Evolutionary conservation across 1,140 invertebrate species (phyloP).

Genomic region (Meloidogyne chitwoodi): DNA sequence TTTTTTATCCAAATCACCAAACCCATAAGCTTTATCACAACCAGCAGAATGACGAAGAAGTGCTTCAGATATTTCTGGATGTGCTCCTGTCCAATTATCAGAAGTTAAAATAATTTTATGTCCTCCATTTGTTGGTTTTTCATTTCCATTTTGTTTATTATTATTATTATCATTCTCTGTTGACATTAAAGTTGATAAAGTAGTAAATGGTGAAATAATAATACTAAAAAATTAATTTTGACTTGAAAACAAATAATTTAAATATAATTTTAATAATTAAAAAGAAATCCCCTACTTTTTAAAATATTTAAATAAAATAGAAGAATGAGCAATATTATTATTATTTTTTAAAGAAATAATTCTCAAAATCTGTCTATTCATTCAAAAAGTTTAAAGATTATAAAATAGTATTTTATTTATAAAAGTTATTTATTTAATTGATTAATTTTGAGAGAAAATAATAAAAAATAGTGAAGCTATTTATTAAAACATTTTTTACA

Average conservation of each 20-base stretch:
- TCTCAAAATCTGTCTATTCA: not conserved
- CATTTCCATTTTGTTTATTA: not conserved
- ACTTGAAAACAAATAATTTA: not conserved
- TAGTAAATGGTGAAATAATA: not conserved
- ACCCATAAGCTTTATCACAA: constrained; percentile 19
- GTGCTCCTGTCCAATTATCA: constrained; percentile 23
- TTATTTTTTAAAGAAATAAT: too few relatives aligned
- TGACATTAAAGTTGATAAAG: not conserved
- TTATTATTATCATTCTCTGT: not conserved
- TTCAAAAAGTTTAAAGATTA: not conserved
- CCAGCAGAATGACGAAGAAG: constrained; percentile 9
- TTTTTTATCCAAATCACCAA: constrained; percentile 16
- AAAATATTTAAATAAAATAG: too few relatives aligned
- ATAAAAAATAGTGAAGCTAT: too few relatives aligned
- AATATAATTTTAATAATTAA: too few relatives aligned
- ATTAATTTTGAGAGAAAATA: not conserved
- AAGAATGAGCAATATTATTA: too few relatives aligned
- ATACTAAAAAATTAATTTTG: not conserved
- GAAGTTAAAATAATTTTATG: constrained; percentile 23
- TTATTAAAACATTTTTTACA: too few relatives aligned
- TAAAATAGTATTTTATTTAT: not conserved
- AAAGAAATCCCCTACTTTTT: too few relatives aligned
- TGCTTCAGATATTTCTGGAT: constrained; percentile 17
- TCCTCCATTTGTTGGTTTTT: not conserved
- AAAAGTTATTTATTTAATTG: not conserved